These are phyloP conservation scores for Margarornis squamiger DNA, from an alignment of 2,797 vertebrate genomes.

Conservation along the genomic window DNA sequence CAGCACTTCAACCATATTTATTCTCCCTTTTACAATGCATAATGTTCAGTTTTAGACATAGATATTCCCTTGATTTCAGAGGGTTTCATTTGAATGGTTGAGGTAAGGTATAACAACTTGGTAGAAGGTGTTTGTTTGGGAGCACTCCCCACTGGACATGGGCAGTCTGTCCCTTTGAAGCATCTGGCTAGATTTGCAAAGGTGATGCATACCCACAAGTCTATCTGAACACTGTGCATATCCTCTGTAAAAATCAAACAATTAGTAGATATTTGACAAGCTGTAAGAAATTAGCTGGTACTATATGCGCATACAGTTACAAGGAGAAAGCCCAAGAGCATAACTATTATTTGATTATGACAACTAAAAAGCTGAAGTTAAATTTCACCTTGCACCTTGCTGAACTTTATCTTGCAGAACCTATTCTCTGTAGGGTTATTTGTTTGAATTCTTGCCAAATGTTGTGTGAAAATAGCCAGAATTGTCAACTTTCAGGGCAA, in stretches of 20 bases:
- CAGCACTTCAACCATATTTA: background rate
- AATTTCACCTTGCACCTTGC: constrained; percentile 16
- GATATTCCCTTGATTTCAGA: background rate
- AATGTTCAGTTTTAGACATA: background rate
- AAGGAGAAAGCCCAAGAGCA: background rate
- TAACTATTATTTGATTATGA: background rate
- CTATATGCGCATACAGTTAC: background rate
- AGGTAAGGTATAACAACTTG: background rate
- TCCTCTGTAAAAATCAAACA: background rate
- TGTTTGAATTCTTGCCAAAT: background rate
- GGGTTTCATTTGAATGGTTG: background rate
- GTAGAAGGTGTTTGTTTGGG: background rate
- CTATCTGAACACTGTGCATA: background rate
- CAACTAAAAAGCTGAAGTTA: background rate
- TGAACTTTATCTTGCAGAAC: constrained; percentile 34
- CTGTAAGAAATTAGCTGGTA: background rate
- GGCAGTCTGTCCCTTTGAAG: background rate
- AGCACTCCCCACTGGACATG: background rate
- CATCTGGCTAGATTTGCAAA: background rate
- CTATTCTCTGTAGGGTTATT: background rate
- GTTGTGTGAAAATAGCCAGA: background rate
- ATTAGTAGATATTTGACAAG: background rate
- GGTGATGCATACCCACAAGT: background rate
- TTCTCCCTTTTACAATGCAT: background rate
- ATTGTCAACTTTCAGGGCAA: background rate